phyloP scores from a whole-genome alignment of 2,113 vertebrate genomes.

The Gavia stellata region DNA sequence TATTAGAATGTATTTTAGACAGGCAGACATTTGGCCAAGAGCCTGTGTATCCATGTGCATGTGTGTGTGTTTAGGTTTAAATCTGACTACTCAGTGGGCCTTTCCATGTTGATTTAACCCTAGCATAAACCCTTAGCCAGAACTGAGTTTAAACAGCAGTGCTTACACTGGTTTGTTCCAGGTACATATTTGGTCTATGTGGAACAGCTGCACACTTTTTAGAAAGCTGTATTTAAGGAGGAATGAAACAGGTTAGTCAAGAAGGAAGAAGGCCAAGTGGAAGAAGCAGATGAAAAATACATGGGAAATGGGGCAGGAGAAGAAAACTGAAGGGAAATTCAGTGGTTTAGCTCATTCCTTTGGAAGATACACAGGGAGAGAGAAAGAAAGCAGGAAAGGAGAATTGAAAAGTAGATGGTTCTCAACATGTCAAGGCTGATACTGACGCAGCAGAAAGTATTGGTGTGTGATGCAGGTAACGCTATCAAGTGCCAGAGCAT shows the following conservation, averaged over 20 bases:
- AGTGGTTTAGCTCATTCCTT: background rate
- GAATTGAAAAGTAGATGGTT: background rate
- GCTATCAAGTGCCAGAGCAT: background rate
- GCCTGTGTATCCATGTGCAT: background rate
- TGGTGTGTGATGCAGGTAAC: background rate
- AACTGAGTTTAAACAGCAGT: background rate
- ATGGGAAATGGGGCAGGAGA: background rate
- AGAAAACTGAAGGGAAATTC: background rate
- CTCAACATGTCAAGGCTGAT: background rate
- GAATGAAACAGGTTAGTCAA: background rate
- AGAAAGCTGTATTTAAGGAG: background rate
- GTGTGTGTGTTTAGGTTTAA: background rate
- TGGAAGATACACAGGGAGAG: background rate
- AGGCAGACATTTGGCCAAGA: background rate
- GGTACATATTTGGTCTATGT: background rate
- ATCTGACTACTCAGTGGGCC: background rate
- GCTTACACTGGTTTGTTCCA: background rate
- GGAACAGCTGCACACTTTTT: background rate
- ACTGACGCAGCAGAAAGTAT: conserved; percentile 26
- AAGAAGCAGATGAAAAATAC: background rate
- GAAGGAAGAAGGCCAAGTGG: background rate
- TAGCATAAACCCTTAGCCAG: background rate
- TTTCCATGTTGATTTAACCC: background rate
- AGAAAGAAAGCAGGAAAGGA: background rate
- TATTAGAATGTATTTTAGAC: background rate